Conservation (phyloP, 2,888 invertebrate genomes). For the Acleris literana region DNA sequence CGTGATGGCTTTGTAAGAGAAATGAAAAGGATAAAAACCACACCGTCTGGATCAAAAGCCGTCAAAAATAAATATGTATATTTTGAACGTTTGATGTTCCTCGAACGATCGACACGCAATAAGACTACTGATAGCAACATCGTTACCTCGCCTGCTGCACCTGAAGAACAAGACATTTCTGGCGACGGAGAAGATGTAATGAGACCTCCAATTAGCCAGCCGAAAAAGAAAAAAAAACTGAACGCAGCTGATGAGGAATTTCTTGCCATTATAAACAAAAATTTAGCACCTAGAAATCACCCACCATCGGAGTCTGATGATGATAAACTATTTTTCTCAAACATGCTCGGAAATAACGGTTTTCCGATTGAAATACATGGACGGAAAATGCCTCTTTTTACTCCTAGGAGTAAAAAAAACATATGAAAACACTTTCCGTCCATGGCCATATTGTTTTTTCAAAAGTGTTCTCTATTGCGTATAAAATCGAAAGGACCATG, state of each 20-base stretch:
- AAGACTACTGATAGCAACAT: slow-evolving; percentile 39
- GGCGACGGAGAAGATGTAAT: slow-evolving; percentile 39
- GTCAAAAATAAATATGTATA: slow-evolving; percentile 35
- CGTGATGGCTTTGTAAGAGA: slow-evolving; percentile 35
- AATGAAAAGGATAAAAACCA: slow-evolving; percentile 37
- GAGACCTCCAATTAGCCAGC: slow-evolving; percentile 34
- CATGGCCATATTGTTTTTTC: too few relatives aligned
- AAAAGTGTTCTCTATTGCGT: too few relatives aligned
- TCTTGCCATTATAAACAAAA: slow-evolving; percentile 37
- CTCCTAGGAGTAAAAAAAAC: too few relatives aligned
- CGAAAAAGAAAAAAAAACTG: slow-evolving; percentile 37
- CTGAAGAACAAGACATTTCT: slow-evolving; percentile 30
- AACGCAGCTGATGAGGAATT: slow-evolving; percentile 39
- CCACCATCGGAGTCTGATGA: slow-evolving; percentile 39
- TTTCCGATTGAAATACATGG: too few relatives aligned
- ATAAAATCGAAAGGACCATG: too few relatives aligned
- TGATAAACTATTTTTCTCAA: slow-evolving; percentile 50
- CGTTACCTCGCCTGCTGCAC: slow-evolving; percentile 31
- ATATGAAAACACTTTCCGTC: too few relatives aligned
- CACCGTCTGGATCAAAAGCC: slow-evolving; percentile 38
- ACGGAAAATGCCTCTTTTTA: too few relatives aligned
- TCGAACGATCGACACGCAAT: slow-evolving; percentile 35
- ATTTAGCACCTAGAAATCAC: slow-evolving; percentile 37
- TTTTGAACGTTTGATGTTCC: slow-evolving; percentile 39
- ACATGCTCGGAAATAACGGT: too few relatives aligned